Percentiles rank a stretch among this genome's conserved stretches.
phyloP scores from a whole-genome alignment of 2,797 vertebrate species.

The Melanotaenia maccullochi region DNA sequence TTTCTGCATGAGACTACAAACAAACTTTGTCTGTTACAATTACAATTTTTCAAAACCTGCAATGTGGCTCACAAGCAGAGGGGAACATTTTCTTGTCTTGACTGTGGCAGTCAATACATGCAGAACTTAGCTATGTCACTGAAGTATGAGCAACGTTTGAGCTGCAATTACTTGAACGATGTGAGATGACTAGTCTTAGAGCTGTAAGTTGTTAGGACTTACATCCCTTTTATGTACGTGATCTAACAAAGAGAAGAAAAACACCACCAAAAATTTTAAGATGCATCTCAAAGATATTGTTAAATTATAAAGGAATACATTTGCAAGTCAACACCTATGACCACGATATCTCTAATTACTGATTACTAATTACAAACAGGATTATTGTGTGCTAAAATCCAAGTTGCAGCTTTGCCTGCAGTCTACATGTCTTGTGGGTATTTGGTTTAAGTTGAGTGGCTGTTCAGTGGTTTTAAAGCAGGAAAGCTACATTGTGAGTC shows the following conservation, averaged over 20 bases:
- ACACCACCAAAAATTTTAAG: no score
- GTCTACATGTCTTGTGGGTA: conserved; percentile 30
- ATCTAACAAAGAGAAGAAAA: conserved; percentile 7
- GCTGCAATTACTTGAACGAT: conserved; percentile 52
- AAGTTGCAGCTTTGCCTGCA: conserved; percentile 48
- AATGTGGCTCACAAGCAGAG: conserved; percentile 22
- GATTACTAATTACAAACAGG: conserved; percentile 33
- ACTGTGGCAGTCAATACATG: conserved; percentile 32
- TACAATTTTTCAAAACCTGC: conserved; percentile 7
- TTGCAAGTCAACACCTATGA: neutral
- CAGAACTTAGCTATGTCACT: conserved; percentile 49
- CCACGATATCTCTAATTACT: conserved; percentile 17
- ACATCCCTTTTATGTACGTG: conserved; percentile 28
- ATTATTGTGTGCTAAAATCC: conserved; percentile 28
- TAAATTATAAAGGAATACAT: neutral
- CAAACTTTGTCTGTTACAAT: conserved; percentile 28
- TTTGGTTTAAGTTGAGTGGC: conserved; percentile 30
- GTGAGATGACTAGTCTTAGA: conserved; percentile 50
- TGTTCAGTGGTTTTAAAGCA: conserved; percentile 22
- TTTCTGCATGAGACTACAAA: conserved; percentile 7
- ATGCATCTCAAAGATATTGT: no score
- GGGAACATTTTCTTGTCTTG: conserved; percentile 32
- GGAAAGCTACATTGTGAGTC: conserved; percentile 17
- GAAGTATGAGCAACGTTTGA: conserved; percentile 48
- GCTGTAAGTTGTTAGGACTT: conserved; percentile 18